These are phyloP conservation scores for Geophilus truncorum DNA, from an alignment of 2,888 invertebrate species.

Conservation along the genomic window DNA sequence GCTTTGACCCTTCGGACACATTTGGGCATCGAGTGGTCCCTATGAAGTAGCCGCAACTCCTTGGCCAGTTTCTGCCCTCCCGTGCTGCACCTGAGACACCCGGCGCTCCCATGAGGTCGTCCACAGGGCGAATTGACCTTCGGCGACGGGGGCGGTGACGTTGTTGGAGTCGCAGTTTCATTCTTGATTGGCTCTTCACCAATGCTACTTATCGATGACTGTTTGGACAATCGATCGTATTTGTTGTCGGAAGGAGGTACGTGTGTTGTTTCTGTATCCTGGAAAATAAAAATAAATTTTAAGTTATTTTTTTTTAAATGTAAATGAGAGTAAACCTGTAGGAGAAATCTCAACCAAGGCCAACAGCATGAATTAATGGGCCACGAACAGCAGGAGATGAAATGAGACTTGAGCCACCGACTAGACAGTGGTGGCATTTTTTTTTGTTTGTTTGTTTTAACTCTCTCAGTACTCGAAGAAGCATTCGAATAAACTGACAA, in stretches of 20 bases:
- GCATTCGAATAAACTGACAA: neutral
- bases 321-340: neutral
- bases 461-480: neutral
- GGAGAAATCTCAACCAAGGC: neutral
- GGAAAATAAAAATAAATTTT: neutral
- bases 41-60: neutral
- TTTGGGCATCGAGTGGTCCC: constrained; percentile 31
- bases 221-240: neutral
- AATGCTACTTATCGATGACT: neutral
- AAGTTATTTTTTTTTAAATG: neutral
- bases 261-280: neutral
- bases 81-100: neutral
- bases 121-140: neutral
- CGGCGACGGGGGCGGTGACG: neutral
- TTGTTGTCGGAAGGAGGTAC: neutral
- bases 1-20: constrained; percentile 37
- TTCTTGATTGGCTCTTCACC: neutral
- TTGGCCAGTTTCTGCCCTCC: neutral
- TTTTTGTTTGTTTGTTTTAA: neutral
- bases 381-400: neutral
- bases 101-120: neutral
- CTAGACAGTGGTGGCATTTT: neutral
- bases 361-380: neutral
- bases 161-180: neutral
- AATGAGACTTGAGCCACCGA: neutral